Evolutionary conservation across 2,113 vertebrate genomes (phyloP), one percentile per base, ranked within the genome.

Genomic region (Daboia siamensis): DNA sequence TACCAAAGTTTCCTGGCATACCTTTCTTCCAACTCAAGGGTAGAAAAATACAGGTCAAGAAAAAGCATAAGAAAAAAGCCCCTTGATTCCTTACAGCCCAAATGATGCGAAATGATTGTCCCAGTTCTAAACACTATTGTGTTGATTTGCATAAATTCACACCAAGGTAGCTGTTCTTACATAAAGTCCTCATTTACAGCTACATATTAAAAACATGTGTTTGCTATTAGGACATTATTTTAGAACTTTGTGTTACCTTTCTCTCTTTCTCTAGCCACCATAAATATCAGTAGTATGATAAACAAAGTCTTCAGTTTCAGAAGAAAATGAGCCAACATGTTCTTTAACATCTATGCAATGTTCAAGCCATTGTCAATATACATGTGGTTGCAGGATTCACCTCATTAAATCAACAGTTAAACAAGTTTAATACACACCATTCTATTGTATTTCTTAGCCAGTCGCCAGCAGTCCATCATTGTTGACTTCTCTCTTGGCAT

Each of bases 371-470:
- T 93, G 93, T 93, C 96, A 95, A 95, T 74, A 96, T 90, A 93
- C 94, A 95, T 94, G 94, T 95, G 93, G 96, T 96, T 97, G 96
- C 96, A 88, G 20, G 95, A 95, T 94, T 96, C 96, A 96, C 94
- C 91, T 94, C 93, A 96, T 96, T 96, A 96, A 94, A 95, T 95
- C 94, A 13, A 94, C 80, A 96, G 93, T 94, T 96, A 94, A 96
- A 93, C 64, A 94, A 95, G 91, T 93, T 95, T 93, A 97, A 97
- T 97, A 95, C 95, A 94, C 95, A 96, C 96, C 94, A 94, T 96
- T 93, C 95, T 0, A 3, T 86, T 94, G 90, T 94, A 23, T 0
- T 94, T 97, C 91, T 20, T 33, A 96, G 94, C 94, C 93, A 88
- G 88, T 95, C 96, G 95, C 94, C 93, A 95, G 84, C 93, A 91